These are phyloP conservation scores for Platyscapa corneri DNA, from an alignment of 1,140 invertebrate genomes.

Conservation along the genomic window DNA sequence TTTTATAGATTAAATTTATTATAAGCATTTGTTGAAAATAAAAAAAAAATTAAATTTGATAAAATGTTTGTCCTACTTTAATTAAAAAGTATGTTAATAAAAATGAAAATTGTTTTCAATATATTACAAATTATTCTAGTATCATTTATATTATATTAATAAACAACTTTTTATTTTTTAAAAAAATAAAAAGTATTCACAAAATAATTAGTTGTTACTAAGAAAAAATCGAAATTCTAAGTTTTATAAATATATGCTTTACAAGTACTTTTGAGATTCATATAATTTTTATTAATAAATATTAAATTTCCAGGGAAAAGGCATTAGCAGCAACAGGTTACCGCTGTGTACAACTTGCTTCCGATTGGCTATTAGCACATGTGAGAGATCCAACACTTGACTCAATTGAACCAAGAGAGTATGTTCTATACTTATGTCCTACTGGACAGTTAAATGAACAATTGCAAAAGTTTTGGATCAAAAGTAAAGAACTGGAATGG, in stretches of 20 bases:
- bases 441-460: constrained; percentile 83
- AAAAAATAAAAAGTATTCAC: too few species aligned
- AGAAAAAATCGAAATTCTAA: neutral
- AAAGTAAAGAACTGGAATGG: constrained; percentile 85
- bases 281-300: constrained; percentile 13
- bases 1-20: too few species aligned
- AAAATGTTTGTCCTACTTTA: too few species aligned
- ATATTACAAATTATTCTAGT: too few species aligned
- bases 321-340: constrained; percentile 92
- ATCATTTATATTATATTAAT: too few species aligned
- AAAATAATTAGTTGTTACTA: too few species aligned
- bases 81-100: too few species aligned
- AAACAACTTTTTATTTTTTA: too few species aligned
- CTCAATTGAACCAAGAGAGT: constrained; percentile 84
- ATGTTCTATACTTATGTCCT: constrained; percentile 90
- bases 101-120: too few species aligned
- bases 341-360: constrained; percentile 88
- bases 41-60: too few species aligned
- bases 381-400: constrained; percentile 88
- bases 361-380: constrained; percentile 92
- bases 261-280: neutral
- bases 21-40: too few species aligned
- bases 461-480: constrained; percentile 85
- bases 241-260: neutral
- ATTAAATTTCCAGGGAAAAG: constrained; percentile 80